Evolutionary conservation across 1,140 invertebrate species (phyloP).

Genomic region (Pomacea maculata): DNA sequence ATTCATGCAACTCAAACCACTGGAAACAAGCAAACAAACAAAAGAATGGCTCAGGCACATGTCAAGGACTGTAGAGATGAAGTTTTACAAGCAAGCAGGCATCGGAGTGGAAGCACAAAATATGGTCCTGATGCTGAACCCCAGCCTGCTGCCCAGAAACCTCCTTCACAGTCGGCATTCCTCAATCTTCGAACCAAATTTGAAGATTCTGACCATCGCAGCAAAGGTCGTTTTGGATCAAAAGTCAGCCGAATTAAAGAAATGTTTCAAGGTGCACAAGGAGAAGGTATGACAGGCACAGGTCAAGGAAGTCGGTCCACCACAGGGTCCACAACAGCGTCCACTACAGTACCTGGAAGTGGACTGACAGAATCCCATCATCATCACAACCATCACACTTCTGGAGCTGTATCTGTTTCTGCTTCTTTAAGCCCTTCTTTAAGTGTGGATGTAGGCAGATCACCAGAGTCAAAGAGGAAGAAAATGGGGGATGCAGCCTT

Average conservation of each 20-base stretch:
- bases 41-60: constrained; percentile 25
- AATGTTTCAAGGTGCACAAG: constrained; percentile 39
- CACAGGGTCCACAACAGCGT: neutral
- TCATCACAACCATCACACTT: neutral
- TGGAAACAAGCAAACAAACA: neutral
- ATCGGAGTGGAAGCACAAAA: constrained; percentile 39
- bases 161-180: constrained; percentile 14
- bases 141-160: constrained; percentile 6
- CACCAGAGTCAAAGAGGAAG: constrained; percentile 44
- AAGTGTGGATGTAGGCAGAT: constrained; percentile 28
- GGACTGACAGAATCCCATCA: neutral
- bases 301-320: neutral
- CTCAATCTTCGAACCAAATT: constrained; percentile 25
- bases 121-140: constrained; percentile 23
- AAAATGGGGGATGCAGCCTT: constrained; percentile 26
- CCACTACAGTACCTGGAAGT: neutral
- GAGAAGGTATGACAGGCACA: constrained; percentile 15
- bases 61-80: constrained; percentile 33
- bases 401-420: neutral
- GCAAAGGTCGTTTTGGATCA: constrained; percentile 32
- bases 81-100: constrained; percentile 38
- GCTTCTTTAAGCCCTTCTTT: neutral
- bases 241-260: constrained; percentile 52
- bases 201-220: constrained; percentile 23
- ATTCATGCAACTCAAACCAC: neutral